Base-by-base conservation (phyloP, 2,113 vertebrate species). In the Neotoma lepida region DNA sequence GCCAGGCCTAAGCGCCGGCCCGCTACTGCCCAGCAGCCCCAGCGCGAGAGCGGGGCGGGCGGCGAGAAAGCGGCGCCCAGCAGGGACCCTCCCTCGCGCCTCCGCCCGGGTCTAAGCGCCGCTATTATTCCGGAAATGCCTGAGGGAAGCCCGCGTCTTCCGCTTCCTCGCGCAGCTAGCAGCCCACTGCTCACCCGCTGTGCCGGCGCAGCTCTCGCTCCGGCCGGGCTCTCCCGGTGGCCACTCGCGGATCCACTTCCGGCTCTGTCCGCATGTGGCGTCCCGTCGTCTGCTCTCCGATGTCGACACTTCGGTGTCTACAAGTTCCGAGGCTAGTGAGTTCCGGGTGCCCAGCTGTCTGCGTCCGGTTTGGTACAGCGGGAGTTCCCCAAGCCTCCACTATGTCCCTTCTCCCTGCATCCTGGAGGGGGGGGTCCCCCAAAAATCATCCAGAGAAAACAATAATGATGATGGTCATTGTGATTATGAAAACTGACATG, bases 141-240 rank as follows among this genome's bases (percentile, higher is more conserved):
- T 3, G 54, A 54, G 46, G 76, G 66, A 20, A 56, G 30, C 20
- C 39, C 26, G 22, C 39, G 22, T 78, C 46, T 63, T 63, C 77
- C 63, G n/a, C 74, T 20, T 9, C 70, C 70, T 35, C 41, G 64
- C 7, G 22, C 70, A 41, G 14, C 41, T 33, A 26, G 2, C 61
- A 46, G 3, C 86, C 44, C 56, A 35, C 89, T 18, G 39, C 95
- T 96, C 96, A 90, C 91, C 91, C 49, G 58, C 54, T 64, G 86
- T 41, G n/a, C 35, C 77, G 17, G 24, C 2, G 9, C 49, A 0
- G 14, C 4, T 89, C 15, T 44, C 1, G 44, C 54, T 89, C 51
- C 3, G 14, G 61, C 49, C 26, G 12, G 9, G 41, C 1, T 18
- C 68, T 91, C 86, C 44, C 5, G 9, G 63, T 49, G 12, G 88